Percentiles rank a stretch among this genome's conserved stretches.
These are phyloP conservation scores for Mesopsocus fuscifrons DNA, from an alignment of 2,888 invertebrate genomes.

Conservation along the genomic window DNA sequence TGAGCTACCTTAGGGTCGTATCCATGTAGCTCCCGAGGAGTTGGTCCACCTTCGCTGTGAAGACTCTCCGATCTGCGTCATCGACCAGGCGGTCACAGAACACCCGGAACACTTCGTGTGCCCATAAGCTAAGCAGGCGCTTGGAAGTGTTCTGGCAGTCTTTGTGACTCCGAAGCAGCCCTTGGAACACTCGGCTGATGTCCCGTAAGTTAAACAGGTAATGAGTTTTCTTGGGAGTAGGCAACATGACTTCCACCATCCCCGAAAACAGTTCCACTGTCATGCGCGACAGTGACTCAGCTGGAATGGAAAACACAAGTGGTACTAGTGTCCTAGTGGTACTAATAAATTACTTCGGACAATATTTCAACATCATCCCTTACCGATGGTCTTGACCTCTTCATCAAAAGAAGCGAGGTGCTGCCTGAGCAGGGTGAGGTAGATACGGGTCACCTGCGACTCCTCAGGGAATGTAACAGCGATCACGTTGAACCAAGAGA, in stretches of 20 bases:
- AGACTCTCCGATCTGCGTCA: conserved; percentile 29
- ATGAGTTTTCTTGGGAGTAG: conserved; percentile 78
- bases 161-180: conserved; percentile 54
- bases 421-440: conserved; percentile 65
- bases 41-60: conserved; percentile 45
- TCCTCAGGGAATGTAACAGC: conserved; percentile 71
- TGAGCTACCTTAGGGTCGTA: conserved; percentile 56
- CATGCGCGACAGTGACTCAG: conserved; percentile 45
- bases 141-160: conserved; percentile 55
- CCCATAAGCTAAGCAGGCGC: conserved; percentile 60
- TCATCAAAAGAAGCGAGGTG: conserved; percentile 58
- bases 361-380: conserved; percentile 15
- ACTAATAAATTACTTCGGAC: background rate
- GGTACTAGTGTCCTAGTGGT: no score
- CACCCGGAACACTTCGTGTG: conserved; percentile 69
- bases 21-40: conserved; percentile 65
- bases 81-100: conserved; percentile 70
- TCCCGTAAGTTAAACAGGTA: conserved; percentile 78
- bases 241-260: conserved; percentile 53
- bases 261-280: conserved; percentile 61
- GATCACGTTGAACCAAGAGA: conserved; percentile 55
- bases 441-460: conserved; percentile 57
- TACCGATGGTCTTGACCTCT: conserved; percentile 53
- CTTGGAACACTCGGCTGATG: conserved; percentile 62
- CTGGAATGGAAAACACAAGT: conserved; percentile 23